Base-by-base conservation (phyloP, 2,113 vertebrate genomes). In the Daphoenositta chrysoptera region DNA sequence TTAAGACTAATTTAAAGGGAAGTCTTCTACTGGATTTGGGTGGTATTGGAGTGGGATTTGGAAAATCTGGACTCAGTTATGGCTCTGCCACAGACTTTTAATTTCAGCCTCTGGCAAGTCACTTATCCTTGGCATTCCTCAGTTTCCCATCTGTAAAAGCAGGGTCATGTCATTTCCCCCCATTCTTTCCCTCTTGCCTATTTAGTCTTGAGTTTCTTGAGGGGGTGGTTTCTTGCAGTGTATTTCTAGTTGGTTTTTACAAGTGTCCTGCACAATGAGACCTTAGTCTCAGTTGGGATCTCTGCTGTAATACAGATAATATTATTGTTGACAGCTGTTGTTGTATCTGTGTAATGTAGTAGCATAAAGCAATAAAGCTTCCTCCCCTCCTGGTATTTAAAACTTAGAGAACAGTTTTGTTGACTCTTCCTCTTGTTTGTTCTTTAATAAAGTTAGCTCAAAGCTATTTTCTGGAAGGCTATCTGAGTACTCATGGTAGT, bases 281-380 rank as follows among this genome's bases (percentile, higher is more conserved):
- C 71, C 82, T 91, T 79, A 95, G 53, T 93, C 82, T 83, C 68
- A 83, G 47, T 33, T 95, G 90, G 75, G 85, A 92, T 83, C 56
- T 88, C 68, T 90, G 85, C 24, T 94, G 56, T 71, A 92, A 86
- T 93, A 95, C 88, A 90, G 92, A 94, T 97, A 92, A 88, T 93
- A 94, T 93, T 97, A 86, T 92, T 95, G 92, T 95, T 94, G 96
- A 96, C 88, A 93, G 83, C 76, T 93, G 85, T 89, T 93, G 89
- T 90, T 97, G 90, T 96, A 92, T 88, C 93, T 96, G 96, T 90
- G 94, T 95, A 97, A 96, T 93, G 90, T 88, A 92, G 92, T 94
- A 96, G 96, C 92, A 51, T 92, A 94, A 95, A 96, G 90, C 60
- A 90, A 96, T 96, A 96, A 93, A 96, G 60, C 79, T 92, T 84